Base-by-base conservation (phyloP, 1,140 invertebrate species). In the Saccostrea echinata region DNA sequence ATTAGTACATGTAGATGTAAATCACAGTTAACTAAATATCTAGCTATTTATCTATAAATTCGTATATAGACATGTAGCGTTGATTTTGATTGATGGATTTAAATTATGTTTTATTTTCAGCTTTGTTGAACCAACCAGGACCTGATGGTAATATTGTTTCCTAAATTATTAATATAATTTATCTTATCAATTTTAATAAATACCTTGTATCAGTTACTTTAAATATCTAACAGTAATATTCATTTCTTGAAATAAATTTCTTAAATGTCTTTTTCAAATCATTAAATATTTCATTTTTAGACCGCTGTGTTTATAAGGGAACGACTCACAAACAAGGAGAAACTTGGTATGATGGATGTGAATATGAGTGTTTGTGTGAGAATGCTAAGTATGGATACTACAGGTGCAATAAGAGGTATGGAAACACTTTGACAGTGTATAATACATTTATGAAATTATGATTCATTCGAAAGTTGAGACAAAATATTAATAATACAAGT, bases 281-380 rank as follows among this genome's bases (percentile, higher is more conserved):
- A 3, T 35, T 76, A n/a, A 27, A 76, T 13, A 30, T 24, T 13
- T 3, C 11, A 0, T 80, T 80, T 83, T 0, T 83, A 83, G 93
- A 93, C 88, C 85, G 88, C 24, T 94, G 93, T 86, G 86, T 94
- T 6, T 94, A 93, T 86, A 85, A 93, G 24, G 92, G 92, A 13
- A 64, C 55, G 13, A 81, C 89, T 16, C 93, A 93, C 84, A 82
- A 90, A 35, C 92, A 94, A 86, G 93, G 89, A 35, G 85, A 92
- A 52, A 89, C 91, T 33, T 94, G 93, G 93, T 86, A 82, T 51
- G 86, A 90, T 76, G 91, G 90, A 1, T 93, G 91, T 90, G 91
- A 93, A 43, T 88, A 84, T 1, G 90, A 90, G 27, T 93, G 93
- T 57, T 91, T 88, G 11, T 94, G 93, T 88, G 92, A 93, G 64